Conservation (phyloP, 2,888 invertebrate species). For the Limulus polyphemus region DNA sequence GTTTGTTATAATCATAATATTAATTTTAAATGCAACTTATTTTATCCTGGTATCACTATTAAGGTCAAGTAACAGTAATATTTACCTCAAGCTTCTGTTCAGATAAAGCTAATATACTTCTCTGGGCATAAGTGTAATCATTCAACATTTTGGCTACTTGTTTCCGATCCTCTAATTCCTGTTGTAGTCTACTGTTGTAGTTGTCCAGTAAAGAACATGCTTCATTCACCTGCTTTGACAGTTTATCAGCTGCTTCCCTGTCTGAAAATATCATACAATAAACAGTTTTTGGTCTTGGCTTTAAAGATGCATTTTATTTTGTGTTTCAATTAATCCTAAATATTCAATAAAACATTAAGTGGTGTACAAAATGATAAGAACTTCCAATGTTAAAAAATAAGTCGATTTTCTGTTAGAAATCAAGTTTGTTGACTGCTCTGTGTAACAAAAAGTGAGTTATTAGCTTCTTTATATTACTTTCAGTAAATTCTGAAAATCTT, state of each 20-base stretch:
- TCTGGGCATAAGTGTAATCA: conserved; percentile 66
- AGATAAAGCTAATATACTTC: conserved; percentile 69
- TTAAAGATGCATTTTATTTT: too few species aligned
- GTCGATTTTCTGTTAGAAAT: too few species aligned
- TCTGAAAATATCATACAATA: too few species aligned
- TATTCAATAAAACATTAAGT: too few species aligned
- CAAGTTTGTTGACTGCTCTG: not conserved
- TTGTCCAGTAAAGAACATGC: conserved; percentile 73
- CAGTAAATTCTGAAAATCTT: too few species aligned
- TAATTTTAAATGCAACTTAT: too few species aligned
- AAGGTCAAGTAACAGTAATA: not conserved
- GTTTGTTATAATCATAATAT: too few species aligned
- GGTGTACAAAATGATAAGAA: too few species aligned
- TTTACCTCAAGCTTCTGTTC: conserved; percentile 72
- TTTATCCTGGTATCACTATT: too few species aligned
- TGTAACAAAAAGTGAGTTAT: not conserved
- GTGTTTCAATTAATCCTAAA: not conserved
- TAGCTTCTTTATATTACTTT: not conserved
- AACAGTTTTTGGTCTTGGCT: too few species aligned
- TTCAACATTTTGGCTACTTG: conserved; percentile 71
- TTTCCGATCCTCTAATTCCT: conserved; percentile 79
- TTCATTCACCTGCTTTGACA: conserved; percentile 71
- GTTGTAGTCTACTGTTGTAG: conserved; percentile 71
- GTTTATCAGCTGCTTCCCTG: conserved; percentile 61
- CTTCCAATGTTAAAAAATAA: too few species aligned